Percentiles rank a stretch among this genome's conserved stretches.
phyloP scores from a whole-genome alignment of 2,888 invertebrate species.

The Diachrysia chrysitis region DNA sequence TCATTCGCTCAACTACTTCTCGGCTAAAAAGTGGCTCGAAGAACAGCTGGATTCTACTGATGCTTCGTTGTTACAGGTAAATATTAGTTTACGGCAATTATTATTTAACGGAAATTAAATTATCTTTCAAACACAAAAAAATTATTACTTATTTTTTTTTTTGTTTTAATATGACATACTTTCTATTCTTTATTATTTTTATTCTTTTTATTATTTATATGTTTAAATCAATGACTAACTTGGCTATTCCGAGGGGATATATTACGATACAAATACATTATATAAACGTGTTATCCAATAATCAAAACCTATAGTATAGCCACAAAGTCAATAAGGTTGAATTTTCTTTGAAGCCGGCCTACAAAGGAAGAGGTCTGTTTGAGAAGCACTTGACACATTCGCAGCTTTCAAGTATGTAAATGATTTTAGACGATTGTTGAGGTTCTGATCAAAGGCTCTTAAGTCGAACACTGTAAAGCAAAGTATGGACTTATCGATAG shows the following conservation, averaged over 20 bases:
- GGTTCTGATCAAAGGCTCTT: not conserved
- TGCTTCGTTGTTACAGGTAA: slow-evolving; percentile 92
- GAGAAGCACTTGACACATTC: not conserved
- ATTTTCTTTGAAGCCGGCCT: not conserved
- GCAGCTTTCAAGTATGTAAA: not conserved
- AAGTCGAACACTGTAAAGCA: not conserved
- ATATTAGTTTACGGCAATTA: too few species aligned
- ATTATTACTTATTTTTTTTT: too few species aligned
- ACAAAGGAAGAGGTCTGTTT: slow-evolving; percentile 5
- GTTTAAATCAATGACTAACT: too few species aligned
- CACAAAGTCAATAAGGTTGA: not conserved
- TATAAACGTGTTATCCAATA: too few species aligned
- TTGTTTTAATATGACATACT: too few species aligned
- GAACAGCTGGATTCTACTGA: slow-evolving; percentile 95
- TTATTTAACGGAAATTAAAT: too few species aligned
- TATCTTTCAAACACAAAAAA: too few species aligned
- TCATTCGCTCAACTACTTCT: slow-evolving; percentile 96
- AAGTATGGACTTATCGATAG: not conserved
- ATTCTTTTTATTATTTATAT: too few species aligned
- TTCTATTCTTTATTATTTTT: too few species aligned
- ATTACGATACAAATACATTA: too few species aligned
- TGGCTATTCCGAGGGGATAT: too few species aligned
- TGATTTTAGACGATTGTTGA: slow-evolving; percentile 2
- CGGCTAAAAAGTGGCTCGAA: slow-evolving; percentile 98
- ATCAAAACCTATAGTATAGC: not conserved